Conservation (phyloP, 1,140 invertebrate species). For the Lepidurus apus region DNA sequence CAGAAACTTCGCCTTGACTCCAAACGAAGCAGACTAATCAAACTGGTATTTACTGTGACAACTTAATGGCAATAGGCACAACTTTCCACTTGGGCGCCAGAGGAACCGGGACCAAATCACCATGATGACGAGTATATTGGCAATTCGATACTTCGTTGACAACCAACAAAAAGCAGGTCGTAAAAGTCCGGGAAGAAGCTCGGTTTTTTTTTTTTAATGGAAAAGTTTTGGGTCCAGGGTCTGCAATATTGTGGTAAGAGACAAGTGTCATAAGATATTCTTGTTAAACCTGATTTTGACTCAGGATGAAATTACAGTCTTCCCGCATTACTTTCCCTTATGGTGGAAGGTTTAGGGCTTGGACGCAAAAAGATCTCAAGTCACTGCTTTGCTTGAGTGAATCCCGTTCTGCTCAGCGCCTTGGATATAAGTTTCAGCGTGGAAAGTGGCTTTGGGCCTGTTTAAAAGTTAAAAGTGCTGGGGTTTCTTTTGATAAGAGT, state of each 20-base stretch:
- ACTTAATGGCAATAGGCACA: background rate
- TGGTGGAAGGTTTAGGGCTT: background rate
- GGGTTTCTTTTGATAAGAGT: background rate
- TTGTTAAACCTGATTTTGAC: background rate
- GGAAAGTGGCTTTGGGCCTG: background rate
- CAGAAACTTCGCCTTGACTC: background rate
- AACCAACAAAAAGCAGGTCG: background rate
- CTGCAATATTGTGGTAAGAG: constrained; percentile 1
- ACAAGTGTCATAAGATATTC: constrained; percentile 5
- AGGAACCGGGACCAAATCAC: background rate
- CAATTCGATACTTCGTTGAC: background rate
- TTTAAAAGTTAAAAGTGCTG: background rate
- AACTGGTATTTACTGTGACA: background rate
- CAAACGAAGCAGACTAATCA: constrained; percentile 9
- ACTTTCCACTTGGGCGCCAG: background rate
- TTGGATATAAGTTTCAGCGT: background rate
- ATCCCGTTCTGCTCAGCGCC: background rate
- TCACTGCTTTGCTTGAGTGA: constrained; percentile 2
- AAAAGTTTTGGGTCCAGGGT: background rate
- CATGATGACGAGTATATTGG: constrained; percentile 1
- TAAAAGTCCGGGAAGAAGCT: background rate
- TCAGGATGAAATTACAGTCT: constrained; percentile 1
- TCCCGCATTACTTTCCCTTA: background rate
- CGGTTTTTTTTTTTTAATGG: background rate
- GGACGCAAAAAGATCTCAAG: constrained; percentile 5